These are phyloP conservation scores for Australoheros facetus DNA, from an alignment of 2,797 vertebrate genomes.

Conservation along the genomic window DNA sequence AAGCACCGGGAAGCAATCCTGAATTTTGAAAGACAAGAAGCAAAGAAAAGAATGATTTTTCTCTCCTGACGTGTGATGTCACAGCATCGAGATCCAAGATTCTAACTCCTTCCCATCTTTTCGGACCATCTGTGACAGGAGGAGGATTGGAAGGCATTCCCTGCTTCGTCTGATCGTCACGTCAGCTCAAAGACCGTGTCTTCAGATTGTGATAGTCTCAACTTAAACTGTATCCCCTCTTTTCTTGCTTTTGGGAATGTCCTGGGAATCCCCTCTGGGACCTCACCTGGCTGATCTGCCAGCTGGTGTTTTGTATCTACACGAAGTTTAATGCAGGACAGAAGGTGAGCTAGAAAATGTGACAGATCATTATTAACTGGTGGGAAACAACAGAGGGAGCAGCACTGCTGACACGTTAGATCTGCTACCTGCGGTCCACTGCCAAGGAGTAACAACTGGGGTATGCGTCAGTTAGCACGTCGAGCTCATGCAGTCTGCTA, in stretches of 20 bases:
- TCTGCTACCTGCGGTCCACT: not conserved
- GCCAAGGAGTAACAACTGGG: not conserved
- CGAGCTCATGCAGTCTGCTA: not conserved
- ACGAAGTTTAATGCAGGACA: fast-evolving
- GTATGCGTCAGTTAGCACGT: not conserved
- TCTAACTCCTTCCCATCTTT: not conserved
- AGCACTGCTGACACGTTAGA: not conserved
- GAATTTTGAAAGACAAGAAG: too few species aligned
- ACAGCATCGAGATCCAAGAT: too few species aligned
- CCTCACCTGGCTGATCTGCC: not conserved
- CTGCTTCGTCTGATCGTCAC: not conserved
- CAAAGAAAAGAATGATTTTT: too few species aligned
- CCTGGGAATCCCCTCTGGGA: not conserved
- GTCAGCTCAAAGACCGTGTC: fast-evolving
- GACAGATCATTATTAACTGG: not conserved
- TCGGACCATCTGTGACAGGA: not conserved
- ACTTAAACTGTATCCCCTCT: not conserved
- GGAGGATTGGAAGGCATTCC: not conserved
- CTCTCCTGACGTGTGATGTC: too few species aligned
- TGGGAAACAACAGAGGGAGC: not conserved
- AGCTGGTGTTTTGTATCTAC: not conserved
- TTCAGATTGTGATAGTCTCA: not conserved
- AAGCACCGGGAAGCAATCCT: too few species aligned
- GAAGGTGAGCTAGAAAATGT: not conserved
- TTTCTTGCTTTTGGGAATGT: not conserved